These are phyloP conservation scores for Busseola fusca DNA, from an alignment of 2,888 invertebrate genomes.

Conservation along the genomic window DNA sequence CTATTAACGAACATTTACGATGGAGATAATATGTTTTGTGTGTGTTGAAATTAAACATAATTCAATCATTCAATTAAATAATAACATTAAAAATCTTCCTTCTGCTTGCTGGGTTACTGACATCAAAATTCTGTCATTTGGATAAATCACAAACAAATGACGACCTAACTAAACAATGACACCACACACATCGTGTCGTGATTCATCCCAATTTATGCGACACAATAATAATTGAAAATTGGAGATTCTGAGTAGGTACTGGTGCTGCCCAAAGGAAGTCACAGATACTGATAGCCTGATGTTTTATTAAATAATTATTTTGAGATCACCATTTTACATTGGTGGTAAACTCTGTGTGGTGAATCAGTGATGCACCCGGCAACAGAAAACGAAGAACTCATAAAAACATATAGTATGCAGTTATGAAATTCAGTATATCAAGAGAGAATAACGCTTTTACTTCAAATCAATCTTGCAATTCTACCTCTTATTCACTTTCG, in stretches of 20 bases:
- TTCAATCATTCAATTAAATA: conserved; percentile 5
- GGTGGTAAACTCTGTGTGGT: not conserved
- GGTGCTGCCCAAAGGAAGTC: conserved; percentile 29
- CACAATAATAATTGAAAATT: conserved; percentile 48
- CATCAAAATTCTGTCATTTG: conserved; percentile 3
- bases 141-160: conserved; percentile 41
- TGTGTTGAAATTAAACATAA: not conserved
- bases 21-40: not conserved
- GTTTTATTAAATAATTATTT: conserved; percentile 38
- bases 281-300: conserved; percentile 18
- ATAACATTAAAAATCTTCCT: not conserved
- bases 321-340: conserved; percentile 15
- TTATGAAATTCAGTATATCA: conserved; percentile 18
- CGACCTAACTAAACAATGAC: conserved; percentile 29
- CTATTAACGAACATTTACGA: conserved; percentile 5
- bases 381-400: not conserved
- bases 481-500: conserved; percentile 66
- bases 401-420: not conserved
- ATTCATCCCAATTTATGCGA: conserved; percentile 46
- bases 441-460: conserved; percentile 16
- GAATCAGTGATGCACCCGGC: not conserved
- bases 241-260: conserved; percentile 29
- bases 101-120: not conserved
- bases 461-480: conserved; percentile 49
- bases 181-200: conserved; percentile 14